Conservation (phyloP, 2,113 vertebrate genomes). For the Ochotona curzoniae region DNA sequence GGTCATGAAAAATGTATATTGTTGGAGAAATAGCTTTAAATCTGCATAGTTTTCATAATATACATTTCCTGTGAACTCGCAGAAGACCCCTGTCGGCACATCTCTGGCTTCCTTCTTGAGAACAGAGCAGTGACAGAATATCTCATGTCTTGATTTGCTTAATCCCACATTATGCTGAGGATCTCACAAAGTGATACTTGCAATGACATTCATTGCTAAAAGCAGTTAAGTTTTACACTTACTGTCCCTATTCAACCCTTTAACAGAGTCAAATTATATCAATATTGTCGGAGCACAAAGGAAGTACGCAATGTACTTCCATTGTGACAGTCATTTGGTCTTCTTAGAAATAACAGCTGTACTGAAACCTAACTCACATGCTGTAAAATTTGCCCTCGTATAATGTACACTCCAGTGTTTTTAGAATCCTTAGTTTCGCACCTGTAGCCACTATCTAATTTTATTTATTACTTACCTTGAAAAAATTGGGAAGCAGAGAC, state of each 20-base stretch:
- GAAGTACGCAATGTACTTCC: too few species aligned
- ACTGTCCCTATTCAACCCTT: background rate
- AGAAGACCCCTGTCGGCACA: too few species aligned
- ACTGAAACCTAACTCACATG: background rate
- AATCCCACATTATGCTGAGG: conserved; percentile 2
- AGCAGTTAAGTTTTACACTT: background rate
- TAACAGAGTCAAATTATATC: background rate
- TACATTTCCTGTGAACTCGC: too few species aligned
- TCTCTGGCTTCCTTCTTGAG: background rate
- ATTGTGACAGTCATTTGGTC: background rate
- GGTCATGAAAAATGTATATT: too few species aligned
- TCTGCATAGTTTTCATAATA: too few species aligned
- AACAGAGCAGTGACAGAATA: background rate
- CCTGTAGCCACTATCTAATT: background rate
- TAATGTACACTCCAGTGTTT: background rate
- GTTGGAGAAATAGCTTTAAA: too few species aligned
- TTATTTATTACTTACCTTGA: too few species aligned
- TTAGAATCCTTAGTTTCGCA: background rate
- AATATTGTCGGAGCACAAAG: background rate
- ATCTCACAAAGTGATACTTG: background rate
- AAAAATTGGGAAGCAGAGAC: too few species aligned
- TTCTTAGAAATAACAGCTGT: background rate
- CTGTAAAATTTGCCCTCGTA: background rate
- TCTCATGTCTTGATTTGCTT: background rate
- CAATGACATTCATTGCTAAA: background rate